Conservation (phyloP, 2,113 vertebrate species). For the Trogon melanurus region DNA sequence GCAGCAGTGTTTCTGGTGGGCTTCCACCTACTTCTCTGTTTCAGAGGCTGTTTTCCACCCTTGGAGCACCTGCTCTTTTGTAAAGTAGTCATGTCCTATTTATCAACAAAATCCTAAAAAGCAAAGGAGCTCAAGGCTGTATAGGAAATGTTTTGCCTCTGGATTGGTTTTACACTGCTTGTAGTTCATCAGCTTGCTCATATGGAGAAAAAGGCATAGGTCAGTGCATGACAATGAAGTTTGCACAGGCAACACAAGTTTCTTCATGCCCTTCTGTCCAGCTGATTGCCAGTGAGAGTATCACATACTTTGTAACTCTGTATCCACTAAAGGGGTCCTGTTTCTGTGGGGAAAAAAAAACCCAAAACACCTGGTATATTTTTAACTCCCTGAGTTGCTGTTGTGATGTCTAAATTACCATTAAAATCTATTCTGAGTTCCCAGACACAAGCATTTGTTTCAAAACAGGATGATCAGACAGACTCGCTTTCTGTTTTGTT, state of each 20-base stretch:
- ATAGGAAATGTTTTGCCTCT: not conserved
- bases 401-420: not conserved
- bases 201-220: not conserved
- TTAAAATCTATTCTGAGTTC: not conserved
- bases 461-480: not conserved
- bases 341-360: not conserved
- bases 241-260: not conserved
- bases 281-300: not conserved
- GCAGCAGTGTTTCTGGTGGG: not conserved
- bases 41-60: not conserved
- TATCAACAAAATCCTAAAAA: not conserved
- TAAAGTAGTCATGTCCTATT: not conserved
- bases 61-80: not conserved
- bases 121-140: not conserved
- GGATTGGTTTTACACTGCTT: not conserved
- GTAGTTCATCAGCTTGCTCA: not conserved
- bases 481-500: not conserved
- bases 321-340: not conserved
- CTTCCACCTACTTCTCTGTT: not conserved
- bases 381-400: not conserved
- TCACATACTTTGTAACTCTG: not conserved
- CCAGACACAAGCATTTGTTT: not conserved
- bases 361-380: not conserved
- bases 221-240: accelerated
- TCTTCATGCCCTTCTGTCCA: not conserved